phyloP scores from a whole-genome alignment of 37 sponge, comb jelly and placozoan genomes.

The Axinella damicornis region DNA sequence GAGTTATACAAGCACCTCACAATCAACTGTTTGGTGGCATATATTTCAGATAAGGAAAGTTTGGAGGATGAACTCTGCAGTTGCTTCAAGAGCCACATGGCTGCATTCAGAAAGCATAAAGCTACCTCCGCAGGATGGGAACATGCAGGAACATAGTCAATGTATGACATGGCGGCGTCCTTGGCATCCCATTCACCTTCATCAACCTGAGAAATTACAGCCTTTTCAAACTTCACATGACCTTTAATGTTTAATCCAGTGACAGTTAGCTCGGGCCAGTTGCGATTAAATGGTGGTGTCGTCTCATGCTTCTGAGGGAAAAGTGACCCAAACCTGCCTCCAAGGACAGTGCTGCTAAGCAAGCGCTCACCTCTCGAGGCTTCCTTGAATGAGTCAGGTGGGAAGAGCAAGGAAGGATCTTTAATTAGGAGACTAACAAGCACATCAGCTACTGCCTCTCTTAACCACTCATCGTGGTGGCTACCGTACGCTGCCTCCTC shows the following conservation, averaged over 20 bases:
- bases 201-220: conserved; percentile 33
- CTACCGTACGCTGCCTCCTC: no score
- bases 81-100: conserved; percentile 62
- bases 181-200: conserved; percentile 33
- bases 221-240: conserved; percentile 59
- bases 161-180: conserved; percentile 63
- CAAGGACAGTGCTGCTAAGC: no score
- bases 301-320: no score
- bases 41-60: not conserved
- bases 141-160: conserved; percentile 61
- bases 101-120: conserved; percentile 60
- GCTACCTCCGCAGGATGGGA: conserved; percentile 64
- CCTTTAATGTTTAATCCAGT: no score
- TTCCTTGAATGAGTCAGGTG: no score
- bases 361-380: no score
- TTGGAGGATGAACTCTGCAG: not conserved
- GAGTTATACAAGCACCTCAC: conserved; percentile 2
- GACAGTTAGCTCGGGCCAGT: conserved; percentile 21
- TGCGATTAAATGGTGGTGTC: conserved; percentile 45
- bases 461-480: no score
- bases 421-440: no score
- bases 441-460: no score
- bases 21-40: conserved; percentile 35
- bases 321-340: conserved; percentile 23
- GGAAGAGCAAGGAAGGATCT: no score